These are phyloP conservation scores for Garrulus glandarius DNA, from an alignment of 2,797 vertebrate species.

Conservation along the genomic window DNA sequence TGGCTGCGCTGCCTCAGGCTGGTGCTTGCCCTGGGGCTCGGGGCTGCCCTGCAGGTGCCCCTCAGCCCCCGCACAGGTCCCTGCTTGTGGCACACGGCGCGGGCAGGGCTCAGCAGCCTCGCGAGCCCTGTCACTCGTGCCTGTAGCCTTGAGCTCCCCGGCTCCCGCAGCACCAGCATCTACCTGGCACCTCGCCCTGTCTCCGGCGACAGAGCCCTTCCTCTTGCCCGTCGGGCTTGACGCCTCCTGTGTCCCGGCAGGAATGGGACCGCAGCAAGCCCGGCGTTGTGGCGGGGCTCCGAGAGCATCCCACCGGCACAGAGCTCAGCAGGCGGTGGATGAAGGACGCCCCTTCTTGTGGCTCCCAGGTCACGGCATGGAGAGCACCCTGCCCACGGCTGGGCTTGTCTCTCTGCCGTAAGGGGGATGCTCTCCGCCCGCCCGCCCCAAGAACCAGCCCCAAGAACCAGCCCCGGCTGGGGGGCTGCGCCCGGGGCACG, in stretches of 20 bases:
- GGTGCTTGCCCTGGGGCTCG: no score
- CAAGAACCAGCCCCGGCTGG: not conserved
- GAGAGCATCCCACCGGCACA: accelerated
- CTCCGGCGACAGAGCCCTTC: accelerated
- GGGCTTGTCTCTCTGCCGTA: accelerated
- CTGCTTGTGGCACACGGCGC: accelerated
- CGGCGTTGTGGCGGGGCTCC: not conserved
- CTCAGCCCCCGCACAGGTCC: not conserved
- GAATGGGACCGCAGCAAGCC: accelerated
- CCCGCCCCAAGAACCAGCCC: not conserved
- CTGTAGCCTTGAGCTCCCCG: accelerated
- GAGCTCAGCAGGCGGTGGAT: accelerated
- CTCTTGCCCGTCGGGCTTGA: accelerated
- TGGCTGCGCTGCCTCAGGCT: not conserved
- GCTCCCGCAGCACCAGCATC: not conserved
- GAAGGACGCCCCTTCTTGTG: accelerated
- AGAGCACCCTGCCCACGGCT: accelerated
- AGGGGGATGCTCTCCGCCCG: accelerated
- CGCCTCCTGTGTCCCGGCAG: accelerated
- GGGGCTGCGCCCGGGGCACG: accelerated
- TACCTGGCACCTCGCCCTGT: not conserved
- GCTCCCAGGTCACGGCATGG: accelerated
- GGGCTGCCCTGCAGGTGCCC: not conserved
- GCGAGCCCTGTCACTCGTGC: accelerated
- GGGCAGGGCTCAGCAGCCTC: not conserved